phyloP scores from a whole-genome alignment of 1,140 invertebrate species.

The Sitodiplosis mosellana region DNA sequence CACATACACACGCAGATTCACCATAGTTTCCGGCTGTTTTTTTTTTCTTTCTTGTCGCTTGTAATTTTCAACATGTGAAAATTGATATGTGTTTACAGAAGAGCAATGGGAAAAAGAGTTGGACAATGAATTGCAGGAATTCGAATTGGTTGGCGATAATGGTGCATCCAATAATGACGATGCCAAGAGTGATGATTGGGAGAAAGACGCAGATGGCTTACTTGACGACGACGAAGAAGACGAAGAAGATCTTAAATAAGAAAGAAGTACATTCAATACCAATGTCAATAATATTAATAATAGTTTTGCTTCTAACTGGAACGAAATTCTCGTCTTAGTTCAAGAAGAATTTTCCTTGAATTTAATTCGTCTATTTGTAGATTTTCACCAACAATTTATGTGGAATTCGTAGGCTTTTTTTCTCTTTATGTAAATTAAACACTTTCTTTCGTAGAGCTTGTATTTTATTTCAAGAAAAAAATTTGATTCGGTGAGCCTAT shows the following conservation, averaged over 20 bases:
- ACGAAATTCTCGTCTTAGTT: no score
- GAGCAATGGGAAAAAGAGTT: conserved; percentile 88
- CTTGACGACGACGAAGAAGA: not conserved
- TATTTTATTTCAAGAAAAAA: no score
- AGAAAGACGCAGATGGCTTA: not conserved
- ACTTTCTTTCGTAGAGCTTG: no score
- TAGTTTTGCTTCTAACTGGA: no score
- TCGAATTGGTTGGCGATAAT: conserved; percentile 60
- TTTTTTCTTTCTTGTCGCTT: not conserved
- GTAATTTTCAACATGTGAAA: not conserved
- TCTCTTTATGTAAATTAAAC: no score
- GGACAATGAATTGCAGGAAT: conserved; percentile 80
- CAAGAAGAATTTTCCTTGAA: no score
- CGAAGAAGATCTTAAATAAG: not conserved
- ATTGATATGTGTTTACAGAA: conserved; percentile 29
- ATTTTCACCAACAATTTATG: no score
- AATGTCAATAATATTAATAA: no score
- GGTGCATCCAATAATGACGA: conserved; percentile 6
- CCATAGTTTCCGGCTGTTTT: not conserved
- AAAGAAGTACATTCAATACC: no score
- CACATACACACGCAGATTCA: not conserved
- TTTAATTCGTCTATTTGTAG: no score
- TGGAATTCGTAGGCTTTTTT: no score
- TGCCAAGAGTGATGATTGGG: not conserved
- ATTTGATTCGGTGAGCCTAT: no score